Percentiles rank a stretch among this genome's conserved stretches.
These are phyloP conservation scores for Pygocentrus nattereri DNA, from an alignment of 2,797 vertebrate genomes.

Conservation along the genomic window DNA sequence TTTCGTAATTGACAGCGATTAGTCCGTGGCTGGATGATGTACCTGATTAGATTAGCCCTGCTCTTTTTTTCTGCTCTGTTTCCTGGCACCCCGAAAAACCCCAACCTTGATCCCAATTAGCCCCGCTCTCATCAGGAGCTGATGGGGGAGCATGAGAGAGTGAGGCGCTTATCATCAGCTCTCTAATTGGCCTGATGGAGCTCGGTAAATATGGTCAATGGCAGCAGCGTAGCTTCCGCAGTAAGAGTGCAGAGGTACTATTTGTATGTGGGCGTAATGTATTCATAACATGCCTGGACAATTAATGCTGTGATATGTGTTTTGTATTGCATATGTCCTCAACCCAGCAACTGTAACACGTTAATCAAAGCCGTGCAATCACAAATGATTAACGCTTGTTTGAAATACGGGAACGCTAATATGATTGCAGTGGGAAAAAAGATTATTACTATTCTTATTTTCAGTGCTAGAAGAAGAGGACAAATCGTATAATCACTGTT, in stretches of 20 bases:
- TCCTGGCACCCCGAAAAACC: constrained; percentile 72
- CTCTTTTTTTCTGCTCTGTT: constrained; percentile 70
- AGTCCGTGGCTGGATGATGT: constrained; percentile 73
- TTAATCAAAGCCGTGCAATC: constrained; percentile 45
- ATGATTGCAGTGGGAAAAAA: background rate
- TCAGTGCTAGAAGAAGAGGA: background rate
- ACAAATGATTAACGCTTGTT: background rate
- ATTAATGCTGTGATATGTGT: background rate
- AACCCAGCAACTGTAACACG: constrained; percentile 39
- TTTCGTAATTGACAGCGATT: constrained; percentile 79
- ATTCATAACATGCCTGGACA: background rate
- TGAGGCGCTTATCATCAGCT: constrained; percentile 71
- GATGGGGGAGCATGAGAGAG: constrained; percentile 62
- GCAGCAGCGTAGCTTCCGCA: constrained; percentile 18
- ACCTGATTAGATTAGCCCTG: constrained; percentile 81
- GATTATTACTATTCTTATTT: background rate
- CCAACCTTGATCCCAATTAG: constrained; percentile 84
- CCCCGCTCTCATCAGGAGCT: constrained; percentile 71
- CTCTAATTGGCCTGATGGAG: constrained; percentile 77
- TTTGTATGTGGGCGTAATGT: background rate
- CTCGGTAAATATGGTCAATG: constrained; percentile 71
- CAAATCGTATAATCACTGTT: background rate
- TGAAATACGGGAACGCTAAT: background rate
- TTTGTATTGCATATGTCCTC: background rate
- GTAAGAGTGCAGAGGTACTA: background rate